Evolutionary conservation across 2,113 vertebrate species (phyloP), one percentile per base, ranked within the genome.

Genomic region (Terrapene triunguis): DNA sequence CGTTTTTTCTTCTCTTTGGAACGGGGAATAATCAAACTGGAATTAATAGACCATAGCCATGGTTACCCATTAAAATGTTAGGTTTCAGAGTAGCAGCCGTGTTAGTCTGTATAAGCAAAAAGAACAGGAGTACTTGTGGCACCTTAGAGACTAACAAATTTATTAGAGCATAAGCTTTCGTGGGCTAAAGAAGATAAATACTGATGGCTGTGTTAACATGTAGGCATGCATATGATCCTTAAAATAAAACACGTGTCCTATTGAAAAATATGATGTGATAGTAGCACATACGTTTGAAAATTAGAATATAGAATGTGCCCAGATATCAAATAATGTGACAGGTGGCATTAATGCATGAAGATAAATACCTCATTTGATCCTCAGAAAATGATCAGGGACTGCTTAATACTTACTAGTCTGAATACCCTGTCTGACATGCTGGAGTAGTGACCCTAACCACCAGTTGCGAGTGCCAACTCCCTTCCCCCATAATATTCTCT

Each of bases 371-470:
- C 8, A 5, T 0, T 13, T 76, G 79, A 89, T 65, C 50, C 62
- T 72, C 59, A 27, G 69, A 27, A 69, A 44, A 89, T 4, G 79
- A 89, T 82, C 80, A 92, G 83, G 27, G 47, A 6, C 48, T 53
- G 88, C 82, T 91, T 38, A 19, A 47, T 21, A 44, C 76, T 65
- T 47, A 10, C 74, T 62, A 5, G 53, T 0, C 50, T 6, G 32
- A 10, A 86, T 0, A 44, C 3, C 83, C 78, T 1, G 0, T 1
- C 42, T 10, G 62, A 19, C 12, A 48, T 54, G 59, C 82, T 54
- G 0, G 0, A 83, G 0, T 0, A 47, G 51, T 0, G 29, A 12
- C 51, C n/a, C 38, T n/a, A 69, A 22, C 24, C 3, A 16, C 35
- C 80, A 25, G 22, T 29, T 57, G 1, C 47, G 2, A 4, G 8